Percentiles rank a stretch among this genome's conserved stretches.
Conservation (phyloP, 1,140 invertebrate species). For the Hestina assimilis region DNA sequence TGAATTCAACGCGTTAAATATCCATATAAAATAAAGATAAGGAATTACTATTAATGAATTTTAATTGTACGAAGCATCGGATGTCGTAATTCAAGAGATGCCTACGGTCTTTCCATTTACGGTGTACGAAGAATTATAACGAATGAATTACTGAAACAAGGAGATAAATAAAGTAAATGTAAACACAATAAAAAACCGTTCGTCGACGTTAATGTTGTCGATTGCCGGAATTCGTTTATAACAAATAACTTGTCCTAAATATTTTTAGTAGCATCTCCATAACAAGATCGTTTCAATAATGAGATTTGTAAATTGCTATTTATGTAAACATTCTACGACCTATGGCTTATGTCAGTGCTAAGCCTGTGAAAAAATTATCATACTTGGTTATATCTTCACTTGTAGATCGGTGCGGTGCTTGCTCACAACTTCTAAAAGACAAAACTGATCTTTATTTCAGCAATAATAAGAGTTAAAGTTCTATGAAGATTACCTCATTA, state of each 20-base stretch:
- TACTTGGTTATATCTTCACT: slow-evolving; percentile 24
- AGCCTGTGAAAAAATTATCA: slow-evolving; percentile 22
- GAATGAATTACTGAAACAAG: slow-evolving; percentile 5
- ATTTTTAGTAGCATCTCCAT: slow-evolving; percentile 16
- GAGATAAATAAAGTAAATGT: slow-evolving; percentile 7
- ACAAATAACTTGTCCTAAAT: slow-evolving; percentile 8
- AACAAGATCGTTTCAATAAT: slow-evolving; percentile 20
- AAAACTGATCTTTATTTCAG: neutral
- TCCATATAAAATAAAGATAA: slow-evolving; percentile 1
- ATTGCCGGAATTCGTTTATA: slow-evolving; percentile 4
- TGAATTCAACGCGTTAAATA: neutral
- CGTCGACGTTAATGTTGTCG: neutral
- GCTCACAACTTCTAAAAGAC: neutral
- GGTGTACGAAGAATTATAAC: slow-evolving; percentile 19
- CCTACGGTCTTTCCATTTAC: slow-evolving; percentile 16
- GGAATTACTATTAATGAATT: slow-evolving; percentile 48
- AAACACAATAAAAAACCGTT: slow-evolving; percentile 11
- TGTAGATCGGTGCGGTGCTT: slow-evolving; percentile 2
- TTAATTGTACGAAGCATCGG: slow-evolving; percentile 36
- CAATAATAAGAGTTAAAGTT: slow-evolving; percentile 13
- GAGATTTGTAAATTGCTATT: slow-evolving; percentile 24
- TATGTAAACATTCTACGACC: slow-evolving; percentile 26
- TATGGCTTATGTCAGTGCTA: slow-evolving; percentile 19
- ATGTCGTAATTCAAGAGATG: slow-evolving; percentile 6
- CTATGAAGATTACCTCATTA: neutral